phyloP scores from a whole-genome alignment of 64 coral and sea anemone genomes.

The Stichodactyla mertensii region DNA sequence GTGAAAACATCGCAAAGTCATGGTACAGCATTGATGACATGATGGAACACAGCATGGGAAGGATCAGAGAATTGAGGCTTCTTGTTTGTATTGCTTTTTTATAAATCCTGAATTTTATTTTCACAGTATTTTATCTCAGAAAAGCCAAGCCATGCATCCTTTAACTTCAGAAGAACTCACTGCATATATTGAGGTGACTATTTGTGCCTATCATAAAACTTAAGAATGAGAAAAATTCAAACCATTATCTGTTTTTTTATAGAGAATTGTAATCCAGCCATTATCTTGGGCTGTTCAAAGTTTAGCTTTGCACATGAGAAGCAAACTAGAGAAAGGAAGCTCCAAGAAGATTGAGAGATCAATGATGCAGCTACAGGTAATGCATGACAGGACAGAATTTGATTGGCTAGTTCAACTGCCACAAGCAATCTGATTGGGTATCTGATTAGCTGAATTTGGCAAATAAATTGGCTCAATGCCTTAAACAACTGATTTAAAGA shows the following conservation, averaged over 20 bases:
- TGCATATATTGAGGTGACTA: conserved; percentile 68
- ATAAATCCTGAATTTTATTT: background rate
- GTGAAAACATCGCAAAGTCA: too few relatives aligned
- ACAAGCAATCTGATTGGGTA: background rate
- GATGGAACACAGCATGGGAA: too few relatives aligned
- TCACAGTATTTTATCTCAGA: conserved; percentile 61
- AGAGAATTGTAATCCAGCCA: conserved; percentile 62
- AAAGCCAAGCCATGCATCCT: conserved; percentile 57
- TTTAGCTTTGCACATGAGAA: conserved; percentile 71
- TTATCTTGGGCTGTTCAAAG: conserved; percentile 67
- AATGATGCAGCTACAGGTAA: conserved; percentile 94
- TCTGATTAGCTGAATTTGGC: background rate
- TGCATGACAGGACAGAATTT: background rate
- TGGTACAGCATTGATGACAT: too few relatives aligned
- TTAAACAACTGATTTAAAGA: too few relatives aligned
- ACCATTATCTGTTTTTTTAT: background rate
- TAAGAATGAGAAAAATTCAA: background rate
- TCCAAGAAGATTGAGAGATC: conserved; percentile 65
- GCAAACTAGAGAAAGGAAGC: conserved; percentile 76
- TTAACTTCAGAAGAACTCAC: conserved; percentile 66
- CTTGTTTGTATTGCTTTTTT: background rate
- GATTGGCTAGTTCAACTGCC: background rate
- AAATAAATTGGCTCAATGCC: too few relatives aligned
- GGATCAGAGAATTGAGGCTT: too few relatives aligned
- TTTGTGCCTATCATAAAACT: background rate